Percentiles rank a stretch among this genome's conserved stretches.
phyloP scores from a whole-genome alignment of 2,113 vertebrate genomes.

The Zeus faber region DNA sequence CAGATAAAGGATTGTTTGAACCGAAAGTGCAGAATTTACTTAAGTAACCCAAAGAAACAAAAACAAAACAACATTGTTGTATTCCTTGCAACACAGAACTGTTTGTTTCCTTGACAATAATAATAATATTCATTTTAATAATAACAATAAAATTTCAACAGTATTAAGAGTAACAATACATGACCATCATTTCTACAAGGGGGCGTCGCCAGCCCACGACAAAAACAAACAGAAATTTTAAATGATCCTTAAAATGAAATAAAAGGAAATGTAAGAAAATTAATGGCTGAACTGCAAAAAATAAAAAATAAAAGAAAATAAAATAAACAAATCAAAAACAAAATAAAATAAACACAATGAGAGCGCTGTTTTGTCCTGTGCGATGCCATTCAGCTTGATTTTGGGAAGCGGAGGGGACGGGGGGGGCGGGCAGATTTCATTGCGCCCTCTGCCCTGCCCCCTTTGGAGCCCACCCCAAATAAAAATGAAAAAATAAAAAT shows the following conservation, averaged over 20 bases:
- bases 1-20: constrained; percentile 52
- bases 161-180: constrained; percentile 73
- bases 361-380: constrained; percentile 66
- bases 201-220: constrained; percentile 77
- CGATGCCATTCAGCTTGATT: constrained; percentile 59
- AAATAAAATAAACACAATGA: constrained; percentile 12
- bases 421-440: too few relatives aligned
- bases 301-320: constrained; percentile 29
- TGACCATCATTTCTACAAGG: constrained; percentile 79
- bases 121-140: constrained; percentile 58
- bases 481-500: background rate
- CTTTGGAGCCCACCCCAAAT: constrained; percentile 39
- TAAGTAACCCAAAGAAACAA: constrained; percentile 50
- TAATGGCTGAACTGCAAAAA: constrained; percentile 27
- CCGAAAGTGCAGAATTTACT: constrained; percentile 76
- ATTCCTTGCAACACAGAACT: constrained; percentile 71
- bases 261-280: constrained; percentile 25
- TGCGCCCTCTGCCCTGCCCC: constrained; percentile 18
- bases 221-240: constrained; percentile 58
- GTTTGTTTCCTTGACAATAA: constrained; percentile 57
- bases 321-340: constrained; percentile 6
- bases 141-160: constrained; percentile 77
- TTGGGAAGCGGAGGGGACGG: constrained; percentile 36
- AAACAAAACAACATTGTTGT: constrained; percentile 54
- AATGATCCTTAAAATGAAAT: constrained; percentile 51